phyloP scores from a whole-genome alignment of 2,888 invertebrate genomes.

The Dynastes maya region DNA sequence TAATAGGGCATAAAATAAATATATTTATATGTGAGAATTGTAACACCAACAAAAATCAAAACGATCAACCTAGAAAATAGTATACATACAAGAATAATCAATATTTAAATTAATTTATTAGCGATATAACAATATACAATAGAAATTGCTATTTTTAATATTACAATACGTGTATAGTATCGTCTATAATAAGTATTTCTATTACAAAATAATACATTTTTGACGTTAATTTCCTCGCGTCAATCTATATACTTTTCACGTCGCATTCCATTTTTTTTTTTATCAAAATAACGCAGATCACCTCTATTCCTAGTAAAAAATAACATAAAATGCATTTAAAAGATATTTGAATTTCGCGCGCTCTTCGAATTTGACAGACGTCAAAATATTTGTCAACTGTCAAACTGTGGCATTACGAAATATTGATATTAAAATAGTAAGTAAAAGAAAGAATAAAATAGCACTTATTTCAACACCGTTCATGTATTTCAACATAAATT shows the following conservation, averaged over 20 bases:
- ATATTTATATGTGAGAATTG: slow-evolving; percentile 45
- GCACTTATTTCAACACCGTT: too few species aligned
- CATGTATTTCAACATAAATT: too few species aligned
- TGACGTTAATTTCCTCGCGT: not conserved
- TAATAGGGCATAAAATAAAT: slow-evolving; percentile 53
- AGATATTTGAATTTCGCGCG: not conserved
- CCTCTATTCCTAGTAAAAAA: not conserved
- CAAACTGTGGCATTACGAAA: too few species aligned
- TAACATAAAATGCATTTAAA: not conserved
- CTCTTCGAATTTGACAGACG: too few species aligned
- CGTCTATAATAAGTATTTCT: slow-evolving; percentile 31
- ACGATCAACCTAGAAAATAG: slow-evolving; percentile 12
- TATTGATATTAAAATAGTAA: too few species aligned
- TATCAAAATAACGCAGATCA: too few species aligned
- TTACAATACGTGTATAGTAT: not conserved
- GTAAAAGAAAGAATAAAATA: too few species aligned
- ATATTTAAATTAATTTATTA: slow-evolving; percentile 17
- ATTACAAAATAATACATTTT: slow-evolving; percentile 52
- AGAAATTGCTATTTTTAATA: not conserved
- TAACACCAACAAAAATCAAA: slow-evolving; percentile 53
- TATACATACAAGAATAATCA: not conserved
- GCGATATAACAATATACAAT: slow-evolving; percentile 27
- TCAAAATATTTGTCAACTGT: too few species aligned
- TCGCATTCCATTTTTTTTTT: not conserved
- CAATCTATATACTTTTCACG: slow-evolving; percentile 16